Evolutionary conservation across 2,113 vertebrate species (phyloP).

Genomic region (Plecotus auritus): DNA sequence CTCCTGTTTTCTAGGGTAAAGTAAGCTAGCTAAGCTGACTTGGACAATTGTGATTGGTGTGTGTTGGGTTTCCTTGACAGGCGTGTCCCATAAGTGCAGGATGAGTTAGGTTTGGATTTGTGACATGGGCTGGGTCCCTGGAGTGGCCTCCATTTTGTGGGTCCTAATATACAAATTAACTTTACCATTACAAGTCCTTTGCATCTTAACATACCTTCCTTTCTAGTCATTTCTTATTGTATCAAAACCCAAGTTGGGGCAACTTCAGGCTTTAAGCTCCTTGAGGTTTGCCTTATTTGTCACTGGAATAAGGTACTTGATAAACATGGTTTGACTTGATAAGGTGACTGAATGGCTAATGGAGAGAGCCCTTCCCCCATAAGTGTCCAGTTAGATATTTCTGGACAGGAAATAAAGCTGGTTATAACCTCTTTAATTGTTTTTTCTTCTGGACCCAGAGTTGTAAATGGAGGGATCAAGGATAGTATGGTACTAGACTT

Average conservation of each 20-base stretch:
- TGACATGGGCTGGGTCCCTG: background rate
- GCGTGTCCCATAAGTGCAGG: background rate
- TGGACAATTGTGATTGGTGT: background rate
- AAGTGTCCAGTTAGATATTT: background rate
- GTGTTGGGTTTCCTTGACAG: background rate
- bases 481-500: background rate
- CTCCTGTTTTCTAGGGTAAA: background rate
- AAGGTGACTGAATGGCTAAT: background rate
- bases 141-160: background rate
- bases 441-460: background rate
- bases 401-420: background rate
- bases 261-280: background rate
- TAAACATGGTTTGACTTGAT: background rate
- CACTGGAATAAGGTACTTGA: background rate
- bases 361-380: background rate
- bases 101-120: background rate
- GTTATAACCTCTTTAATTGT: background rate
- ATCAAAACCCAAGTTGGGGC: background rate
- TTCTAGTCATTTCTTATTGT: background rate
- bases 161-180: background rate
- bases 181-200: background rate
- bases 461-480: background rate
- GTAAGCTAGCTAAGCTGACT: background rate
- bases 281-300: background rate
- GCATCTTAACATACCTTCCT: background rate